These are phyloP conservation scores for Lordiphosa stackelbergi DNA, from an alignment of 1,140 invertebrate species.

Conservation along the genomic window DNA sequence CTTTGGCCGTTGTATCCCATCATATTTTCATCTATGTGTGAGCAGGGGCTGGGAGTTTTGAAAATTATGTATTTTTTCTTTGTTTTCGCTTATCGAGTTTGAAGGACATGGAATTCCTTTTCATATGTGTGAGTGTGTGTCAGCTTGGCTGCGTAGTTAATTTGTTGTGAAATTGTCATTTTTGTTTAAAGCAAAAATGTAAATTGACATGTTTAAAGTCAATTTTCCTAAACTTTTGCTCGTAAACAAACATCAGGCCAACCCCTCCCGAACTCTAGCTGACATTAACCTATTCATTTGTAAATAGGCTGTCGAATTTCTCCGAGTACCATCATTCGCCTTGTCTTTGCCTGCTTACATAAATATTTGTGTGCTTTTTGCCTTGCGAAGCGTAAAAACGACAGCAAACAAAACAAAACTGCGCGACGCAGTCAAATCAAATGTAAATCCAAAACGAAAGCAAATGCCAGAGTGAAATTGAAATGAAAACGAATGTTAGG, in stretches of 20 bases:
- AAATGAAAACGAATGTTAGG: constrained; percentile 65
- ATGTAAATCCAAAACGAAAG: constrained; percentile 74
- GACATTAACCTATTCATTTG: constrained; percentile 75
- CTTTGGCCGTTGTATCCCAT: constrained; percentile 44
- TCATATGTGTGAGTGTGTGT: constrained; percentile 13
- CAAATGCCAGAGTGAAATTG: constrained; percentile 67
- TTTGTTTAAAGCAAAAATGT: constrained; percentile 56
- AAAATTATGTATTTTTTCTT: constrained; percentile 75
- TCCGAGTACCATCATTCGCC: constrained; percentile 36
- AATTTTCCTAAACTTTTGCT: constrained; percentile 57
- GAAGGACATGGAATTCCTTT: constrained; percentile 68
- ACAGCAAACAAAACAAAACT: constrained; percentile 29
- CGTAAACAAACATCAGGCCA: constrained; percentile 46
- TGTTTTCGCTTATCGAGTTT: constrained; percentile 75
- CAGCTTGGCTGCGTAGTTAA: constrained; percentile 63
- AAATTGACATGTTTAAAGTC: constrained; percentile 74
- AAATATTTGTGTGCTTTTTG: constrained; percentile 71
- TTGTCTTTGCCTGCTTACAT: constrained; percentile 51
- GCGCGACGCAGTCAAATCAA: constrained; percentile 63
- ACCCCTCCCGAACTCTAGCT: constrained; percentile 1
- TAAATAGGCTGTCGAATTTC: constrained; percentile 73
- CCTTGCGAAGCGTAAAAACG: constrained; percentile 61
- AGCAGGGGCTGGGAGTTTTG: constrained; percentile 29
- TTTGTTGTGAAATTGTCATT: constrained; percentile 75
- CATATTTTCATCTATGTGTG: constrained; percentile 56